A percentile compares a stretch with the other conserved stretches of the same genome.
phyloP scores from a whole-genome alignment of 1,140 invertebrate genomes.

The Glossosoma conforme region DNA sequence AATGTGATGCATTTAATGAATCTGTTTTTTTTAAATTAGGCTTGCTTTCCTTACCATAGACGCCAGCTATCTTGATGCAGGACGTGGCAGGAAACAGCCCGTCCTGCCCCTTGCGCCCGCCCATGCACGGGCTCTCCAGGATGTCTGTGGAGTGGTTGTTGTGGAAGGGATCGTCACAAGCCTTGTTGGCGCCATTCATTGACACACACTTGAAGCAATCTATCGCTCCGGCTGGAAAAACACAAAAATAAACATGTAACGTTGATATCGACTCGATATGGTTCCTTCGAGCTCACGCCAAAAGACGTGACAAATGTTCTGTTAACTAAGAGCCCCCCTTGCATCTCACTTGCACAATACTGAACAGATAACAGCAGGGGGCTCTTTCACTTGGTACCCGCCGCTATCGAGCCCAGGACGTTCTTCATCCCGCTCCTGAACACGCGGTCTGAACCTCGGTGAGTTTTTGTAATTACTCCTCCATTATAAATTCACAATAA shows the following conservation, averaged over 20 bases:
- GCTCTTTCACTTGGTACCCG: background rate
- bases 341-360: background rate
- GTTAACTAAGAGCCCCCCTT: background rate
- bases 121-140: slow-evolving; percentile 87
- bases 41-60: slow-evolving; percentile 73
- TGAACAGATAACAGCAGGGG: background rate
- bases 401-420: background rate
- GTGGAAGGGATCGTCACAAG: slow-evolving; percentile 96
- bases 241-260: background rate
- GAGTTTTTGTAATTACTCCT: too few species aligned
- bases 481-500: too few species aligned
- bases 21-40: too few species aligned
- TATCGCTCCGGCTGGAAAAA: slow-evolving; percentile 56
- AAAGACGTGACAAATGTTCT: too few species aligned
- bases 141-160: slow-evolving; percentile 82
- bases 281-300: background rate
- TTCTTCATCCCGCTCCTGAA: too few species aligned
- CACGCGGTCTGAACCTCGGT: too few species aligned
- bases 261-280: background rate
- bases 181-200: slow-evolving; percentile 76
- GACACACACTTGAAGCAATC: slow-evolving; percentile 97
- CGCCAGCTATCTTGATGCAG: slow-evolving; percentile 90
- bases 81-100: slow-evolving; percentile 94
- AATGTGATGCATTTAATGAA: too few species aligned
- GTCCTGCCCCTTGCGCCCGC: slow-evolving; percentile 83